Conservation (phyloP, 2,113 vertebrate species). For the Elgaria multicarinata region DNA sequence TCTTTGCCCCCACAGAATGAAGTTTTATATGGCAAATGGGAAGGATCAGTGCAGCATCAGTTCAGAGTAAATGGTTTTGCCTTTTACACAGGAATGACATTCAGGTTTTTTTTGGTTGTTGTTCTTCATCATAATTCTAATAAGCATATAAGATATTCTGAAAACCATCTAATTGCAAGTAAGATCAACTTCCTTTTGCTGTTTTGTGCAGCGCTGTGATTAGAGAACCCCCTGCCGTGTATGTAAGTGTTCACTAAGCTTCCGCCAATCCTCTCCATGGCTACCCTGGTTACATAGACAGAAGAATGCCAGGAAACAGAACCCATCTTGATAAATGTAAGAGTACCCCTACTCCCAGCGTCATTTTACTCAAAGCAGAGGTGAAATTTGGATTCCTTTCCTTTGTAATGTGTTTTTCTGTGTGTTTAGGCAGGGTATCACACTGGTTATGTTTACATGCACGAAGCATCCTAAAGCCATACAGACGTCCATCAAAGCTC, state of each 20-base stretch:
- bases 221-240: neutral
- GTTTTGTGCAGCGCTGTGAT: fast-evolving
- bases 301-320: neutral
- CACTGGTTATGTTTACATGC: neutral
- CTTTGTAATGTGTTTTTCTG: neutral
- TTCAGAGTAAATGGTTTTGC: neutral
- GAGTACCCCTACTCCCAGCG: neutral
- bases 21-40: neutral
- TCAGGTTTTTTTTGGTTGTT: neutral
- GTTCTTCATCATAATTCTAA: conserved; percentile 9
- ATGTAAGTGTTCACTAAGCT: fast-evolving
- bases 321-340: fast-evolving
- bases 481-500: conserved; percentile 21
- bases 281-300: neutral
- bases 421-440: neutral
- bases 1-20: neutral
- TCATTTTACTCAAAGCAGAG: neutral
- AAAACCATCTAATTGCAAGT: neutral
- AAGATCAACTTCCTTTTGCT: neutral
- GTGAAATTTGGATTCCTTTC: neutral
- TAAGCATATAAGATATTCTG: neutral
- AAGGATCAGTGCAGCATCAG: neutral
- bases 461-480: neutral
- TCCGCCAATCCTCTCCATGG: fast-evolving
- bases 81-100: neutral